Base-by-base conservation (phyloP, 2,113 vertebrate species). In the Platycercus adscitus region DNA sequence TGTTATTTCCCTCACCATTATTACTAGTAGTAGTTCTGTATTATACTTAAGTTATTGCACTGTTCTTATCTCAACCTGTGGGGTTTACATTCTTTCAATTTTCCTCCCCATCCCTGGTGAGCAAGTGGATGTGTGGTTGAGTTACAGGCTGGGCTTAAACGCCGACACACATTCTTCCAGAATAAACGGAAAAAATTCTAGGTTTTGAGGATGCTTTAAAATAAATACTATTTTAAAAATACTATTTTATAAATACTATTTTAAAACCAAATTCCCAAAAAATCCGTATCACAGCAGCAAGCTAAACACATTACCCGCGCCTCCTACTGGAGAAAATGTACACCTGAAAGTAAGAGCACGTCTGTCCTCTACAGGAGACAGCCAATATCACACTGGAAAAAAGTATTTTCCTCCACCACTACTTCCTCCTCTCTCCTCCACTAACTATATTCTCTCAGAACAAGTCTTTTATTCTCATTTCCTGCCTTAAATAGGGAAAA, bases 291-390 rank as follows among this genome's bases (percentile, higher is more conserved):
- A 26, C 35, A 0, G 0, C 13, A 46, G 16, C 12, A 49, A 21
- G 26, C 4, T n/a, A 26, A 17, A 58, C 1, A 10, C 0, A 3
- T 53, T 44, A 53, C 23, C 75, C 23, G 26, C 7, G 13, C 53
- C 91, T 91, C 63, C 84, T 79, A 28, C 73, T 79, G 70, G 73
- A 71, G 44, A 79, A 85, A 65, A 58, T 2, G 13, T 12, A 12
- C 6, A 78, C 11, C 16, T 29, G 61, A 72, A 61, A 84, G 44
- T 0, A 6, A 68, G 29, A 10, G 19, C 1, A 0, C 13, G 31
- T 8, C 60, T 21, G 29, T 17, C 15, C 21, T 43, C 53, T 63
- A 1, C 25, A 73, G 21, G 17, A 39, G 10, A 53, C 7, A 65
- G 24, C 26, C 17, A 72, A 2, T 9, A 43, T 35, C 49, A 28